Percentiles rank a stretch among this genome's conserved stretches.
These are phyloP conservation scores for Melanaphis sacchari DNA, from an alignment of 1,140 invertebrate genomes.

Conservation along the genomic window DNA sequence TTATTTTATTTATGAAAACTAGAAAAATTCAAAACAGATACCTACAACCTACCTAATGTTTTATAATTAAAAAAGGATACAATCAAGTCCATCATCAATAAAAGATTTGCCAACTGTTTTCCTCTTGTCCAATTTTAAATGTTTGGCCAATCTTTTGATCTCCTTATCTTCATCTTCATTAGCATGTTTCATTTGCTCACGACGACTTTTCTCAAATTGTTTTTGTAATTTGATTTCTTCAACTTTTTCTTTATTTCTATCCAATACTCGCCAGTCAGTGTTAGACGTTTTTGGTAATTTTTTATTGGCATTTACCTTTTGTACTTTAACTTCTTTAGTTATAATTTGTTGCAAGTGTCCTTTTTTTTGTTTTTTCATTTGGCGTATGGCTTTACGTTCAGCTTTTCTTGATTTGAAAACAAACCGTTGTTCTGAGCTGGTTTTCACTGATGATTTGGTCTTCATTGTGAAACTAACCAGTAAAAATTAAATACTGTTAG, in stretches of 20 bases:
- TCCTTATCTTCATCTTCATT: slow-evolving; percentile 81
- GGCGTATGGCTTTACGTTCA: slow-evolving; percentile 5
- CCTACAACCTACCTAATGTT: slow-evolving; percentile 38
- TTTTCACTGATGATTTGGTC: slow-evolving; percentile 10
- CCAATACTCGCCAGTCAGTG: slow-evolving; percentile 41
- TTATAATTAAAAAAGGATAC: slow-evolving; percentile 72
- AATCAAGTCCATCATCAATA: slow-evolving; percentile 82
- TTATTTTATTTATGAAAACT: neutral
- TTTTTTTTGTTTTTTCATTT: slow-evolving; percentile 54
- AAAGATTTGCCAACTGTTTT: slow-evolving; percentile 83
- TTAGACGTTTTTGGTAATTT: neutral
- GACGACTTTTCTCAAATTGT: slow-evolving; percentile 69
- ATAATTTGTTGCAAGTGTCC: neutral
- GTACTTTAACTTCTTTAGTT: neutral
- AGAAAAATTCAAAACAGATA: neutral
- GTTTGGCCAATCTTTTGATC: slow-evolving; percentile 83
- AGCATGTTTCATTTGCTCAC: slow-evolving; percentile 71
- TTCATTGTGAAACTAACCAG: neutral
- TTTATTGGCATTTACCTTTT: slow-evolving; percentile 15
- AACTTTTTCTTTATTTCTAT: slow-evolving; percentile 55
- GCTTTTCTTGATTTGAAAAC: slow-evolving; percentile 54
- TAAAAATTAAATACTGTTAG: neutral
- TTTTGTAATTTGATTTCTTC: slow-evolving; percentile 65
- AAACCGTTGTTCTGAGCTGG: slow-evolving; percentile 3
- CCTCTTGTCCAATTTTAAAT: slow-evolving; percentile 80